phyloP scores from a whole-genome alignment of 2,888 invertebrate species.

The Spodoptera littoralis region DNA sequence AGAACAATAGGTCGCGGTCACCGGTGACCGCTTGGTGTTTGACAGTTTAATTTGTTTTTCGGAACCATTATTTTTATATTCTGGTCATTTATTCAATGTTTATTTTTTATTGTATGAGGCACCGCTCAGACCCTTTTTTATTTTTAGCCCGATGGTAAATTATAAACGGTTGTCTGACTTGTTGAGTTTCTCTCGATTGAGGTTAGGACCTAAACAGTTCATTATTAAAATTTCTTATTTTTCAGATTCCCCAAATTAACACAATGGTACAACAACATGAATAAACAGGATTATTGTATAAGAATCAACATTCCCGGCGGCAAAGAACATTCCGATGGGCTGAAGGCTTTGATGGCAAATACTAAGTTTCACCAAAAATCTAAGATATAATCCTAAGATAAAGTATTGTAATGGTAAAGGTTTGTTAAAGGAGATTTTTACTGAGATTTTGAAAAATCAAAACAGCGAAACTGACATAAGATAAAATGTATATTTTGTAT shows the following conservation, averaged over 20 bases:
- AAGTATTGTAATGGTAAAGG: too few species aligned
- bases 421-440: not conserved
- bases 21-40: too few species aligned
- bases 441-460: conserved; percentile 10
- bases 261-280: conserved; percentile 75
- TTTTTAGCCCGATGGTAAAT: too few species aligned
- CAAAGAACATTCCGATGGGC: conserved; percentile 64
- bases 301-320: conserved; percentile 74
- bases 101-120: too few species aligned
- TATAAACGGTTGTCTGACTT: too few species aligned
- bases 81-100: too few species aligned
- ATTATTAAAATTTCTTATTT: not conserved
- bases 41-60: too few species aligned
- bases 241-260: conserved; percentile 77
- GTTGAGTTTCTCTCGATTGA: too few species aligned
- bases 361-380: conserved; percentile 66
- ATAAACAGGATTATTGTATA: conserved; percentile 69
- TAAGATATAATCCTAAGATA: conserved; percentile 55
- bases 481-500: conserved; percentile 55
- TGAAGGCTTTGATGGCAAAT: conserved; percentile 71
- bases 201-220: too few species aligned
- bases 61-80: too few species aligned
- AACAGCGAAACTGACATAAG: conserved; percentile 48
- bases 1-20: too few species aligned
- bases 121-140: too few species aligned